phyloP scores from a whole-genome alignment of 2,888 invertebrate genomes.

The Acanthopleura granulata region DNA sequence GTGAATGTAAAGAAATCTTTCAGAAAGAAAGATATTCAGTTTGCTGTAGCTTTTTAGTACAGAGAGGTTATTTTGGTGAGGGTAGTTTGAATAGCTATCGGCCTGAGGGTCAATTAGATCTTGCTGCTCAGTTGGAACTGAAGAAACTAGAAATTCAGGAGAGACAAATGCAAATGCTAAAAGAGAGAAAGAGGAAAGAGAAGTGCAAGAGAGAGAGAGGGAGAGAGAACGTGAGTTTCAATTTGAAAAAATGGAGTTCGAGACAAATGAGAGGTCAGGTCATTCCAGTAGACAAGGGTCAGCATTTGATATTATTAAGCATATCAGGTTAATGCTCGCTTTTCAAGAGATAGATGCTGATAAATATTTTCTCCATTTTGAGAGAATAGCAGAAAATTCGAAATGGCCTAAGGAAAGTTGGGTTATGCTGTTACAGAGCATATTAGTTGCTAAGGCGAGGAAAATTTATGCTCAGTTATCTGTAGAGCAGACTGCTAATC shows the following conservation, averaged over 20 bases:
- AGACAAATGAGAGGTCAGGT: background rate
- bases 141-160: too few species aligned
- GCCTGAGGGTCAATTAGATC: too few species aligned
- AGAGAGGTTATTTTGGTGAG: too few species aligned
- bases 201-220: background rate
- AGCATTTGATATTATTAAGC: constrained; percentile 18
- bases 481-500: constrained; percentile 23
- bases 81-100: too few species aligned
- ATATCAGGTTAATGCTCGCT: constrained; percentile 25
- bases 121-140: too few species aligned
- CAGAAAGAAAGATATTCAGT: background rate
- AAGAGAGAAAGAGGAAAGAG: background rate
- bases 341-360: constrained; percentile 29
- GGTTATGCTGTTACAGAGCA: constrained; percentile 32
- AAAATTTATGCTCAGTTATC: constrained; percentile 23
- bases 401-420: constrained; percentile 30
- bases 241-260: background rate
- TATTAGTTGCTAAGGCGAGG: constrained; percentile 28
- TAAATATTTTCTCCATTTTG: constrained; percentile 29
- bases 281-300: background rate
- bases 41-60: too few species aligned
- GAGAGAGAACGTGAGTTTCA: background rate
- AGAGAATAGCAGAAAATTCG: constrained; percentile 28
- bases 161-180: too few species aligned
- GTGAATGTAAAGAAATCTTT: background rate